Percentiles rank a stretch among this genome's conserved stretches.
Evolutionary conservation across 2,888 invertebrate species (phyloP).

Genomic region (Oeneis ivallda): DNA sequence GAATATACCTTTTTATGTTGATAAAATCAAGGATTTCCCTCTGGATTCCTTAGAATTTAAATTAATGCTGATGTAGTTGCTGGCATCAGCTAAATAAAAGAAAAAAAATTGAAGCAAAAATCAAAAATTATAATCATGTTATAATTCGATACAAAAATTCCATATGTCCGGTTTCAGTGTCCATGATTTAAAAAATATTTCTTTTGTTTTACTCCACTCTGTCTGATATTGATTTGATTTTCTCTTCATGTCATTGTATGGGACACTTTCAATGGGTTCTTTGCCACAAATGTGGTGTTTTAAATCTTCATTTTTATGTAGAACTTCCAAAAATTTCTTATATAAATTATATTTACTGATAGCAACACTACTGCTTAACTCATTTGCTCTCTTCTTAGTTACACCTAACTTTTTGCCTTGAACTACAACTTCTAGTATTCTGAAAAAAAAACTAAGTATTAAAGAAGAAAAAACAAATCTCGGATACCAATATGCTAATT

Average conservation of each 20-base stretch:
- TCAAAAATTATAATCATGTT: constrained; percentile 28
- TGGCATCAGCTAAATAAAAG: constrained; percentile 5
- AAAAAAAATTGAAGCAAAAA: background rate
- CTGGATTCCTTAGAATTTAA: no score
- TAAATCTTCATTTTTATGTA: constrained; percentile 53
- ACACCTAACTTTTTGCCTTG: constrained; percentile 90
- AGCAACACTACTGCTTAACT: constrained; percentile 66
- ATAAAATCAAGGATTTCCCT: no score
- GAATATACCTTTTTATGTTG: no score
- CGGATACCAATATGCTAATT: no score
- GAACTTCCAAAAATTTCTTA: constrained; percentile 66
- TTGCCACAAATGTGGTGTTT: constrained; percentile 46
- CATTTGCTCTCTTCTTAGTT: constrained; percentile 84
- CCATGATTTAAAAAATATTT: constrained; percentile 79
- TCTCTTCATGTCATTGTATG: constrained; percentile 68
- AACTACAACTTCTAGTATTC: constrained; percentile 86
- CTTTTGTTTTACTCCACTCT: constrained; percentile 71
- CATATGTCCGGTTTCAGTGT: constrained; percentile 79
- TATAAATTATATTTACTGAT: constrained; percentile 82
- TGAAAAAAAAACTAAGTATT: no score
- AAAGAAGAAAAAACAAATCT: no score
- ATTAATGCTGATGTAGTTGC: no score
- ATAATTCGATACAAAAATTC: constrained; percentile 57
- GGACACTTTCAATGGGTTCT: constrained; percentile 44
- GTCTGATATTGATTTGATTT: constrained; percentile 53